Percentiles rank a stretch among this genome's conserved stretches.
Conservation (phyloP, 2,888 invertebrate species). For the Morpho deidamia region DNA sequence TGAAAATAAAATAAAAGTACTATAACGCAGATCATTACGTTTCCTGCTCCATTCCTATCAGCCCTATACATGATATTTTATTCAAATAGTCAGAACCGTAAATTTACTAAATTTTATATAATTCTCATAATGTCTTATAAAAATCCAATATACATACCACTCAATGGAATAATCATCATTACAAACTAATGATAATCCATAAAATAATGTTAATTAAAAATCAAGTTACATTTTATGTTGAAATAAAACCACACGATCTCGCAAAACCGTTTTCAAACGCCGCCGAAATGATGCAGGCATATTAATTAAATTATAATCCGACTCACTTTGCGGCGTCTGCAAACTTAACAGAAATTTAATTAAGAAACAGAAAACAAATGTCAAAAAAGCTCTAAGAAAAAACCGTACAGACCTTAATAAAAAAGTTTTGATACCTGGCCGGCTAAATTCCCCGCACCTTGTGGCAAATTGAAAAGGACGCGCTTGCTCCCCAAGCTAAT, state of each 20-base stretch:
- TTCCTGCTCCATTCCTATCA: too few relatives aligned
- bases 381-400: constrained; percentile 55
- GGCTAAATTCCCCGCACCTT: constrained; percentile 49
- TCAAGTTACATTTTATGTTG: background rate
- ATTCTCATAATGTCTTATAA: too few relatives aligned
- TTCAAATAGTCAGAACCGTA: too few relatives aligned
- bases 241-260: background rate
- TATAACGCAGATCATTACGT: too few relatives aligned
- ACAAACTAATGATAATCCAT: background rate
- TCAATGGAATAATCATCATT: too few relatives aligned
- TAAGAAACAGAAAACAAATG: constrained; percentile 59
- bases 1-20: too few relatives aligned
- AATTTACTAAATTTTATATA: too few relatives aligned
- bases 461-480: constrained; percentile 77
- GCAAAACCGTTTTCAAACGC: constrained; percentile 7
- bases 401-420: constrained; percentile 30
- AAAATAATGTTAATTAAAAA: constrained; percentile 6
- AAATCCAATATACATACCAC: too few relatives aligned
- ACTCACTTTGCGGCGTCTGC: constrained; percentile 63
- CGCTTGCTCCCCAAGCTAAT: constrained; percentile 68
- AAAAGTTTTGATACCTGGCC: constrained; percentile 35
- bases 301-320: constrained; percentile 27
- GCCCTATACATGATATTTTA: too few relatives aligned
- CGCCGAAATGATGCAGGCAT: background rate
- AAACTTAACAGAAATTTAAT: constrained; percentile 61